Evolutionary conservation across 2,113 vertebrate genomes (phyloP).

Genomic region (Peromyscus maniculatus): DNA sequence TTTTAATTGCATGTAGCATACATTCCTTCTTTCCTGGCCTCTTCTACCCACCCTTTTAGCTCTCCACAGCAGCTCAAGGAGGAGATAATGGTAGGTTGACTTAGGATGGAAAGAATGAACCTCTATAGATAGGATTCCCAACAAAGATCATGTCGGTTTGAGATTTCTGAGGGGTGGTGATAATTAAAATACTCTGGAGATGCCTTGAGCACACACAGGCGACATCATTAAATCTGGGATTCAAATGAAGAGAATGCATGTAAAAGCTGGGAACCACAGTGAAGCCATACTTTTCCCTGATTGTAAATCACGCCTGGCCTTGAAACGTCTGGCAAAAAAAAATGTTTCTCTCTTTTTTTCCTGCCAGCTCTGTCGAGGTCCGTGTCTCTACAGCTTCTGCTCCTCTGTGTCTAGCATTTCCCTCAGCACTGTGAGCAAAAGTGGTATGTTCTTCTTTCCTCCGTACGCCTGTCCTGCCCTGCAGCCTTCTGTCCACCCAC

Average conservation of each 20-base stretch:
- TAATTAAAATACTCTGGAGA: slow-evolving; percentile 28
- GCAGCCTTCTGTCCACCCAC: slow-evolving; percentile 69
- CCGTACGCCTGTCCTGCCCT: slow-evolving; percentile 84
- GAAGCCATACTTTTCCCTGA: slow-evolving; percentile 3
- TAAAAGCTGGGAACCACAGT: neutral
- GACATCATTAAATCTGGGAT: neutral
- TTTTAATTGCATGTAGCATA: neutral
- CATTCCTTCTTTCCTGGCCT: neutral
- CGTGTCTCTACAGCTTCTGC: slow-evolving; percentile 92
- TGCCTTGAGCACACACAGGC: neutral
- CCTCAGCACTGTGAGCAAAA: slow-evolving; percentile 94
- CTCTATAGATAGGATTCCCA: neutral
- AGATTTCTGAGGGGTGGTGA: neutral
- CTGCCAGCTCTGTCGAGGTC: slow-evolving; percentile 92
- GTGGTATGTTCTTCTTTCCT: slow-evolving; percentile 91
- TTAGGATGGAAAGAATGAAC: neutral
- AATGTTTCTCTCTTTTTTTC: slow-evolving; percentile 84
- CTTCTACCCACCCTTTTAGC: neutral
- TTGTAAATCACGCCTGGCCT: slow-evolving; percentile 66
- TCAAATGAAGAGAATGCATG: neutral
- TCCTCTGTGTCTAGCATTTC: slow-evolving; percentile 94
- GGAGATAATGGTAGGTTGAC: neutral
- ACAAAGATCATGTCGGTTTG: neutral
- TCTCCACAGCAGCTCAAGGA: neutral
- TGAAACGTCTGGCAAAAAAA: slow-evolving; percentile 78